phyloP scores from a whole-genome alignment of 2,113 vertebrate species.

The Corynorhinus townsendii region DNA sequence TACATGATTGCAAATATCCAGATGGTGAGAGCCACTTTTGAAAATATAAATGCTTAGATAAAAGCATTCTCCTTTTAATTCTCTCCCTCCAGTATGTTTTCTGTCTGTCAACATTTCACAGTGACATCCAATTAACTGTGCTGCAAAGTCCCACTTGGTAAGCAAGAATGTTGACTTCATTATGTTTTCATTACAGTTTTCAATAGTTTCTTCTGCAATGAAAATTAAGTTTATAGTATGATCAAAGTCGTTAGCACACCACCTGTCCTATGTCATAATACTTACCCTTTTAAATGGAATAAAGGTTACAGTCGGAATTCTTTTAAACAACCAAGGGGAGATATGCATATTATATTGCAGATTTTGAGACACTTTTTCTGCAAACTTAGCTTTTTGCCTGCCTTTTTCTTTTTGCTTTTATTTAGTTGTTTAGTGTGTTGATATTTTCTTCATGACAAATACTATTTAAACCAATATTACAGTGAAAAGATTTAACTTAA shows the following conservation, averaged over 20 bases:
- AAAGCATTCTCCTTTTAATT: conserved; percentile 33
- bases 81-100: conserved; percentile 58
- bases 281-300: conserved; percentile 61
- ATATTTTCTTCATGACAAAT: neutral
- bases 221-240: conserved; percentile 66
- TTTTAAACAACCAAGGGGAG: conserved; percentile 61
- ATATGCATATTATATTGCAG: neutral
- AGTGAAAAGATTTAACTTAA: neutral
- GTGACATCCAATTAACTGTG: conserved; percentile 44
- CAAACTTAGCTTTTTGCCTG: neutral
- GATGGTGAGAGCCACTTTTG: conserved; percentile 44
- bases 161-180: conserved; percentile 69
- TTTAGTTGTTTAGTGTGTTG: neutral
- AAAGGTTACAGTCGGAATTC: conserved; percentile 49
- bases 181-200: conserved; percentile 69
- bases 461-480: neutral
- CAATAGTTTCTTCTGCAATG: conserved; percentile 54
- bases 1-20: conserved; percentile 42
- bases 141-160: conserved; percentile 51
- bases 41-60: conserved; percentile 52
- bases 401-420: neutral
- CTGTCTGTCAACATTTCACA: conserved; percentile 58
- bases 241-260: conserved; percentile 56
- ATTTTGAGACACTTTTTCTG: neutral
- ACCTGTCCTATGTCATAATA: conserved; percentile 63